Base-by-base conservation (phyloP, 2,113 vertebrate genomes). In the Merops nubicus region DNA sequence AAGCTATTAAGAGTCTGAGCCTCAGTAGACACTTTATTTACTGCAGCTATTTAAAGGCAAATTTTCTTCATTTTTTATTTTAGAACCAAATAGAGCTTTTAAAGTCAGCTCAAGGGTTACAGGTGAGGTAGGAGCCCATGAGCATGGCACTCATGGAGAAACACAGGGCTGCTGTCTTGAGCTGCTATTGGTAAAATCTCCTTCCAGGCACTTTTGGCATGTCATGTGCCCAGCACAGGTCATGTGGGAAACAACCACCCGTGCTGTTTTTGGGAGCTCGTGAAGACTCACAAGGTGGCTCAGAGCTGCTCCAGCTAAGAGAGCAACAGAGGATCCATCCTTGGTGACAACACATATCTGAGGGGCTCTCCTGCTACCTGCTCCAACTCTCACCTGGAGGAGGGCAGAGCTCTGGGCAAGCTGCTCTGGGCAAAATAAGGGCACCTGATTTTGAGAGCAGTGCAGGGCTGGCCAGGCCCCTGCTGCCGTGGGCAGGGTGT, bases 41-140 rank as follows among this genome's bases (percentile, higher is more conserved):
- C 4, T 4, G 51, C 42, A 88, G 65, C 42, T 83, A 81, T 79
- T 93, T 79, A 94, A 92, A 95, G 54, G 54, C n/a, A 86, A 62
- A 93, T 79, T 88, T 72, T 42, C 70, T 88, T 63, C 48, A 50
- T 59, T 95, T 90, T 90, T 93, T 53, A 86, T 87, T 89, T 87
- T 42, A 40, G 36, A 87, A 70, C 33, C 69, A 93, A 88, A 21
- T 4, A 45, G 40, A 33, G 12, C 22, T 57, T 96, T 91, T 36
- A 13, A 91, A 95, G 43, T 76, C 82, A 89, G 11, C 36, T 62
- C 12, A 72, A 67, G 64, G 48, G 59, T 63, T 64, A 36, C 23
- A 83, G 28, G 74, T 89, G 92, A 77, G 36, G 42, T 5, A 88
- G 40, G 1, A 92, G 43, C 25, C 15, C 62, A 51, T 51, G 36